phyloP scores from a whole-genome alignment of 1,140 invertebrate genomes.

The Lerema accius region DNA sequence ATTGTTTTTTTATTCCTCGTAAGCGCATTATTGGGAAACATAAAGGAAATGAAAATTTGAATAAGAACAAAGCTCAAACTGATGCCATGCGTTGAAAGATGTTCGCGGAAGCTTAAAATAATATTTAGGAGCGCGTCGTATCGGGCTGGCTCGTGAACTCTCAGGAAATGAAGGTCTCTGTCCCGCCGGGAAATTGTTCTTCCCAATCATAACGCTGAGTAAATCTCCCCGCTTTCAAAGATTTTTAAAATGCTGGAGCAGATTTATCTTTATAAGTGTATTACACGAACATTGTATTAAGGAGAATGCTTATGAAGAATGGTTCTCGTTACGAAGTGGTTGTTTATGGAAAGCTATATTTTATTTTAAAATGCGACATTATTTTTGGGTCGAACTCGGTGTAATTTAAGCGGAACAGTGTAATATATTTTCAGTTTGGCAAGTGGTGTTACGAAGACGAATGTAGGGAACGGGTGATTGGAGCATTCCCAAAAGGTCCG shows the following conservation, averaged over 20 bases:
- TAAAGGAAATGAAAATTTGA: slow-evolving; percentile 67
- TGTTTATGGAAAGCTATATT: not conserved
- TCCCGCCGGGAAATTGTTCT: slow-evolving; percentile 76
- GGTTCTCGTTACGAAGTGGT: slow-evolving; percentile 3
- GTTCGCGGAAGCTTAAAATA: slow-evolving; percentile 77
- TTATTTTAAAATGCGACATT: slow-evolving; percentile 8
- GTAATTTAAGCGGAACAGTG: not conserved
- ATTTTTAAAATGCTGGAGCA: slow-evolving; percentile 71
- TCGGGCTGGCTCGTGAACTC: slow-evolving; percentile 58
- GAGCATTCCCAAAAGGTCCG: slow-evolving; percentile 66
- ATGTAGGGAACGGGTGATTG: slow-evolving; percentile 55
- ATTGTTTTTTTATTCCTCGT: slow-evolving; percentile 26
- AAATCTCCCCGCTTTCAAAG: slow-evolving; percentile 67
- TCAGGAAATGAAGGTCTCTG: slow-evolving; percentile 77
- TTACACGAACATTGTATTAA: slow-evolving; percentile 53
- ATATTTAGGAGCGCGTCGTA: slow-evolving; percentile 69
- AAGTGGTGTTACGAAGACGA: slow-evolving; percentile 24
- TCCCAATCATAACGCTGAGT: slow-evolving; percentile 72
- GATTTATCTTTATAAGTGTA: slow-evolving; percentile 69
- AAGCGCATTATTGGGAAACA: slow-evolving; percentile 40
- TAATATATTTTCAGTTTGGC: slow-evolving; percentile 24
- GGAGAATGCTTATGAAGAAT: slow-evolving; percentile 20
- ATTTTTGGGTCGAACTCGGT: slow-evolving; percentile 1
- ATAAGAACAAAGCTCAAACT: slow-evolving; percentile 59
- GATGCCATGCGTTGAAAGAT: slow-evolving; percentile 67